Evolutionary conservation across 1,140 invertebrate genomes (phyloP).

Genomic region (Bombus polaris): DNA sequence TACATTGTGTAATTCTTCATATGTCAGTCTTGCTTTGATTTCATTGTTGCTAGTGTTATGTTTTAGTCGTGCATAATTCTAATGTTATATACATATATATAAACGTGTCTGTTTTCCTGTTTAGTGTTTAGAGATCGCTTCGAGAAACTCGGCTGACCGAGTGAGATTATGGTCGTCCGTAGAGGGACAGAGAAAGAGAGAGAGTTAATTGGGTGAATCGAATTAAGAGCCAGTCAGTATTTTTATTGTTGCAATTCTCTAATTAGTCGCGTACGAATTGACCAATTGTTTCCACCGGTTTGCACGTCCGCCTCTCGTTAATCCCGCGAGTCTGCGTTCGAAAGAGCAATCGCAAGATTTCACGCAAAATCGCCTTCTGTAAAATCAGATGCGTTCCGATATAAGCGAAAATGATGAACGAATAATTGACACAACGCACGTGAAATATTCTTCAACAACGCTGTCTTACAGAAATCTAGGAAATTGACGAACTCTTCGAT

Average conservation of each 20-base stretch:
- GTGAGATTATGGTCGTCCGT: too few relatives aligned
- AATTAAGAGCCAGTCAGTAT: slow-evolving; percentile 75
- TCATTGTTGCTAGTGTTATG: not conserved
- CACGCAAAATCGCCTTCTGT: not conserved
- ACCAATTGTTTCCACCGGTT: slow-evolving; percentile 78
- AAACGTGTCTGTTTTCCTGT: not conserved
- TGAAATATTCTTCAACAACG: too few relatives aligned
- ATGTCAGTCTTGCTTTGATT: not conserved
- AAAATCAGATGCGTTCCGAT: too few relatives aligned
- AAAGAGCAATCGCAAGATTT: not conserved
- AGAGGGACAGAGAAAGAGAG: not conserved
- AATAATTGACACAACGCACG: too few relatives aligned
- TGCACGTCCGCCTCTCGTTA: slow-evolving; percentile 74
- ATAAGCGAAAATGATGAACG: too few relatives aligned
- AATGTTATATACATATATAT: not conserved
- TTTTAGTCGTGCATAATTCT: not conserved
- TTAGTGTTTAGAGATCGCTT: not conserved
- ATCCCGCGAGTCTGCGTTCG: slow-evolving; percentile 50
- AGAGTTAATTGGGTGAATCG: slow-evolving; percentile 78
- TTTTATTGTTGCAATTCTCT: slow-evolving; percentile 75
- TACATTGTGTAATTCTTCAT: too few relatives aligned
- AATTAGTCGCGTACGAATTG: slow-evolving; percentile 78
- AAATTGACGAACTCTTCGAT: too few relatives aligned
- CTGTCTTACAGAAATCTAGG: too few relatives aligned
- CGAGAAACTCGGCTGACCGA: not conserved